Base-by-base conservation (phyloP, 2,113 vertebrate genomes). In the Merops nubicus region DNA sequence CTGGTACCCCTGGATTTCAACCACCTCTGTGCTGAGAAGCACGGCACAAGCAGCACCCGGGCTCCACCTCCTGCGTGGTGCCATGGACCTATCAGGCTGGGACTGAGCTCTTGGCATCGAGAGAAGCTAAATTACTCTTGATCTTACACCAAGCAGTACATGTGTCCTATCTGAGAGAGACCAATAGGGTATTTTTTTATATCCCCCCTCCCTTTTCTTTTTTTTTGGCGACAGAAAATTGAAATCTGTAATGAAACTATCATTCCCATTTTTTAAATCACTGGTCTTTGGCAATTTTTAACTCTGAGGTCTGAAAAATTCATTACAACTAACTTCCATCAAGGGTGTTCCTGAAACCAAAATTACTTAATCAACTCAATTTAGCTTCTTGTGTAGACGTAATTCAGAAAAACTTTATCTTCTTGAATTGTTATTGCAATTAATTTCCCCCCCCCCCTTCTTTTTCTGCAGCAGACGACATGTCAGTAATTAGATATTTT, bases 361-460 rank as follows among this genome's bases (percentile, higher is more conserved):
- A 96, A 98, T 98, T 97, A 97, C 96, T 98, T 97, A 96, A 97
- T 97, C 96, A 98, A 96, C 96, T 96, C 96, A 92, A 93, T 97
- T 98, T 96, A 97, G 96, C 89, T 97, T 93, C 96, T 93, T 97
- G 94, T 96, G 82, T 96, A 96, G 96, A 95, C 96, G 90, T 97
- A 94, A 96, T 95, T 97, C 95, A 95, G 90, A 95, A 92, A 93
- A 97, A 95, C 91, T 97, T 97, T 95, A 97, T 97, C 95, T 97
- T 97, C 90, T 91, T 97, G 96, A 97, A 97, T 97, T 97, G 92
- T 97, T 97, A 97, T 97, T 97, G 95, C 97, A 97, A 98, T 98
- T 98, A 97, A 96, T 96, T 94, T 16, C 88, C 86, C 57, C 63
- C 34, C 85, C 26, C 85, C 26, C 5, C 25, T 69, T 74, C 73